phyloP scores from a whole-genome alignment of 2,888 invertebrate species.

The Aspidiotus rigidus region DNA sequence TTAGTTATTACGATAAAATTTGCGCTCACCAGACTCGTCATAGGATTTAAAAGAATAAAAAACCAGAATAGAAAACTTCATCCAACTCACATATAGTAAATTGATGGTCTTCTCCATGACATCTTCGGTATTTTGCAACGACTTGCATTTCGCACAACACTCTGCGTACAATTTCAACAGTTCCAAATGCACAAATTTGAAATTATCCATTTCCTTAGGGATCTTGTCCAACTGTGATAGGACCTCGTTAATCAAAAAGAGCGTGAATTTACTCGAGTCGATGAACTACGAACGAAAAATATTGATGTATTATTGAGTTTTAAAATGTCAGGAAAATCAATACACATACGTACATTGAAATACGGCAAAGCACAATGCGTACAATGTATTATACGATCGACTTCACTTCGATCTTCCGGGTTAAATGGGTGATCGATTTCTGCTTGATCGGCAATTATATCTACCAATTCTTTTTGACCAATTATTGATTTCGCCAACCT shows the following conservation, averaged over 20 bases:
- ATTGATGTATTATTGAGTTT: not conserved
- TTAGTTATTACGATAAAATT: not conserved
- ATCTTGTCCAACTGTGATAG: conserved; percentile 62
- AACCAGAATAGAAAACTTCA: too few relatives aligned
- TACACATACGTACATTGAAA: conserved; percentile 52
- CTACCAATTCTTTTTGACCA: conserved; percentile 79
- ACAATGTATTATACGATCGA: conserved; percentile 77
- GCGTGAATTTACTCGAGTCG: conserved; percentile 66
- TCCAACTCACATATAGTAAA: conserved; percentile 59
- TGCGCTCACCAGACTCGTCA: not conserved
- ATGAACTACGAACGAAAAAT: conserved; percentile 9
- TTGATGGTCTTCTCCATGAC: conserved; percentile 69
- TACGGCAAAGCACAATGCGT: conserved; percentile 74
- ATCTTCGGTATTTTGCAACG: conserved; percentile 61
- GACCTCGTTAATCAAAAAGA: conserved; percentile 75
- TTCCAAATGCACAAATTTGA: conserved; percentile 61
- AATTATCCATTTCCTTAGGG: conserved; percentile 50
- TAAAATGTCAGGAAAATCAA: conserved; percentile 7
- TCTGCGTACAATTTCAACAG: conserved; percentile 80
- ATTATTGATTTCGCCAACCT: conserved; percentile 68
- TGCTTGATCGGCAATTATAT: conserved; percentile 75
- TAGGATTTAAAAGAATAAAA: conserved; percentile 15
- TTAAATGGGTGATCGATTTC: conserved; percentile 56
- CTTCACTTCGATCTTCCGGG: conserved; percentile 57
- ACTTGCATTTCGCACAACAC: conserved; percentile 65